These are phyloP conservation scores for Campoplex capitator DNA, from an alignment of 2,888 invertebrate species.

Conservation along the genomic window DNA sequence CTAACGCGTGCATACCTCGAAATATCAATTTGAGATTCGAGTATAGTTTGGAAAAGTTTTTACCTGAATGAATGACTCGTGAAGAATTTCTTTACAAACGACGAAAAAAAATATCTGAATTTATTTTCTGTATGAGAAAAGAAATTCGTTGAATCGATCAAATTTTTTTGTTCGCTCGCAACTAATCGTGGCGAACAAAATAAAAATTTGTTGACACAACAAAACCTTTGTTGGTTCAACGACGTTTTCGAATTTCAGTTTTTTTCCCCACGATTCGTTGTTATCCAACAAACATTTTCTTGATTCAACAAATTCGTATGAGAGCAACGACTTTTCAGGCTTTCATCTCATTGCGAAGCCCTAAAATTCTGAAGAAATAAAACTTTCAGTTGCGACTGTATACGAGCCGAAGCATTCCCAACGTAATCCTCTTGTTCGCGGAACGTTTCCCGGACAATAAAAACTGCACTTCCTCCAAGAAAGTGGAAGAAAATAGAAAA, in stretches of 20 bases:
- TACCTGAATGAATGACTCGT: background rate
- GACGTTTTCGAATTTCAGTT: too few relatives aligned
- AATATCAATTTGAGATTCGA: background rate
- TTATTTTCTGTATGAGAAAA: background rate
- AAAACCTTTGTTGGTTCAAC: too few relatives aligned
- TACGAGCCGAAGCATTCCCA: background rate
- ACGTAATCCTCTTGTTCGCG: background rate
- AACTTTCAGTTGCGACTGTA: background rate
- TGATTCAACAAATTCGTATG: too few relatives aligned
- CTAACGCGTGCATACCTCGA: background rate
- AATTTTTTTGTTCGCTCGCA: too few relatives aligned
- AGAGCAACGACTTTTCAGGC: background rate
- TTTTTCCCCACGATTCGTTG: too few relatives aligned
- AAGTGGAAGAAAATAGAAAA: slow-evolving; percentile 51
- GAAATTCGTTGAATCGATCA: too few relatives aligned
- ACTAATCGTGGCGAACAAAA: too few relatives aligned
- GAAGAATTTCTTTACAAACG: background rate
- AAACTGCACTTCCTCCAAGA: background rate
- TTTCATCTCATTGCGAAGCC: background rate
- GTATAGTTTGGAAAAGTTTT: background rate
- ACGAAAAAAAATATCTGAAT: too few relatives aligned
- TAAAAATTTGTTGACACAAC: too few relatives aligned
- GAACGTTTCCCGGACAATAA: background rate
- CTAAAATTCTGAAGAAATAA: background rate
- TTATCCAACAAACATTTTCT: too few relatives aligned